These are phyloP conservation scores for Nudaria mundana DNA, from an alignment of 2,888 invertebrate species.

Conservation along the genomic window DNA sequence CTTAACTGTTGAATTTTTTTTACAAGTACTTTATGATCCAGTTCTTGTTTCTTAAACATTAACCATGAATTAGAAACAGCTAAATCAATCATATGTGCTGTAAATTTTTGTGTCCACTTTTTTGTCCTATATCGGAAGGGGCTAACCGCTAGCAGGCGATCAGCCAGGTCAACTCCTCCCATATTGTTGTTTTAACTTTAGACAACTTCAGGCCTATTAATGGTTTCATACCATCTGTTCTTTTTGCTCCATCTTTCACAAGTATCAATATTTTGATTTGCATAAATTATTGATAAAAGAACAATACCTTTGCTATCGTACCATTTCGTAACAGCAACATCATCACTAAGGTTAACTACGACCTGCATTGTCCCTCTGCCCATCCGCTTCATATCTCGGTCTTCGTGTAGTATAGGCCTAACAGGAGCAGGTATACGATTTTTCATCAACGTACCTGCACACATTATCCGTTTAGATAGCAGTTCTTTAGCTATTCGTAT, in stretches of 20 bases:
- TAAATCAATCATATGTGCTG: conserved; percentile 1
- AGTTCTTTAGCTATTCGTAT: too few relatives aligned
- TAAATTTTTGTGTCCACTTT: conserved; percentile 1
- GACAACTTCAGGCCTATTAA: too few relatives aligned
- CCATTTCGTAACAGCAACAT: neutral
- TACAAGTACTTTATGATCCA: too few relatives aligned
- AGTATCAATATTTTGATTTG: too few relatives aligned
- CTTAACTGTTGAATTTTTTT: too few relatives aligned
- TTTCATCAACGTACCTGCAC: conserved; percentile 17
- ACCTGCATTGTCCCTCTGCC: conserved; percentile 4
- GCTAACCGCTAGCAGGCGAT: neutral
- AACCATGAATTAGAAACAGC: conserved; percentile 1
- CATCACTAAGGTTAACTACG: neutral
- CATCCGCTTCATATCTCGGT: neutral
- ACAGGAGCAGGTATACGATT: neutral
- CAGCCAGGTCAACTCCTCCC: too few relatives aligned
- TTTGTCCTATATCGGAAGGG: neutral
- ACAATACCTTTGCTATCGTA: too few relatives aligned
- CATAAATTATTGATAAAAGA: too few relatives aligned
- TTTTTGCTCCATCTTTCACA: too few relatives aligned
- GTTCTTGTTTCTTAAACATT: too few relatives aligned
- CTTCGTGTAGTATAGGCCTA: neutral
- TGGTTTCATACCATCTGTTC: neutral
- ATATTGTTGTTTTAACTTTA: too few relatives aligned
- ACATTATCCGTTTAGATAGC: too few relatives aligned